Percentiles rank a stretch among this genome's conserved stretches.
Evolutionary conservation across 2,888 invertebrate genomes (phyloP).

Genomic region (Drosophila rubida): DNA sequence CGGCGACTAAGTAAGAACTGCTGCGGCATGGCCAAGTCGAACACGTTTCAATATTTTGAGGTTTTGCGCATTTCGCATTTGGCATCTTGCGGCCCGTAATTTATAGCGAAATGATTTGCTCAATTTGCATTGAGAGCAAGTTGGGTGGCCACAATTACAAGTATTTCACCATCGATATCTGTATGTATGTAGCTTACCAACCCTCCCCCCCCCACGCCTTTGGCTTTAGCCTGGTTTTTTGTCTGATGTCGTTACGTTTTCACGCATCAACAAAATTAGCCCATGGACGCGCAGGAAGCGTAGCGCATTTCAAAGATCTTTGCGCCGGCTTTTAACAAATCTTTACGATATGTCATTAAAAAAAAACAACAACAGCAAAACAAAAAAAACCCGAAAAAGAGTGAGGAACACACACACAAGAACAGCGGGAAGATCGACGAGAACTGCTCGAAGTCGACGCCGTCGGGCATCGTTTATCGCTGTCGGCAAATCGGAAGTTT

Average conservation of each 20-base stretch:
- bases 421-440: conserved; percentile 11
- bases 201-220: no score
- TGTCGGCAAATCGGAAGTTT: conserved; percentile 80
- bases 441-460: conserved; percentile 24
- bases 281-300: conserved; percentile 73
- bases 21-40: conserved; percentile 47
- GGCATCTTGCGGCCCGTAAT: conserved; percentile 59
- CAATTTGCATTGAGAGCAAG: conserved; percentile 53
- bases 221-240: no score
- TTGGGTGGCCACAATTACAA: conserved; percentile 63
- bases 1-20: not conserved
- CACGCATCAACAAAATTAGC: conserved; percentile 66
- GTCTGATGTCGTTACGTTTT: conserved; percentile 48
- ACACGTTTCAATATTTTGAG: conserved; percentile 82
- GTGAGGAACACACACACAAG: conserved; percentile 18
- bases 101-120: conserved; percentile 73
- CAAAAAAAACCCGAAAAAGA: conserved; percentile 12
- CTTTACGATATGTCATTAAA: conserved; percentile 81
- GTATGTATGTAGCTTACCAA: no score
- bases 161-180: conserved; percentile 35
- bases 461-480: conserved; percentile 73
- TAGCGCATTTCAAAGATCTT: conserved; percentile 68
- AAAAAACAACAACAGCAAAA: conserved; percentile 28
- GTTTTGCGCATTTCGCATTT: conserved; percentile 52
- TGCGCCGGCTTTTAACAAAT: conserved; percentile 77